A percentile compares a stretch with the other conserved stretches of the same genome.
These are phyloP conservation scores for Agelas oroides DNA, from an alignment of 37 sponge, comb jelly and placozoan species.

Conservation along the genomic window DNA sequence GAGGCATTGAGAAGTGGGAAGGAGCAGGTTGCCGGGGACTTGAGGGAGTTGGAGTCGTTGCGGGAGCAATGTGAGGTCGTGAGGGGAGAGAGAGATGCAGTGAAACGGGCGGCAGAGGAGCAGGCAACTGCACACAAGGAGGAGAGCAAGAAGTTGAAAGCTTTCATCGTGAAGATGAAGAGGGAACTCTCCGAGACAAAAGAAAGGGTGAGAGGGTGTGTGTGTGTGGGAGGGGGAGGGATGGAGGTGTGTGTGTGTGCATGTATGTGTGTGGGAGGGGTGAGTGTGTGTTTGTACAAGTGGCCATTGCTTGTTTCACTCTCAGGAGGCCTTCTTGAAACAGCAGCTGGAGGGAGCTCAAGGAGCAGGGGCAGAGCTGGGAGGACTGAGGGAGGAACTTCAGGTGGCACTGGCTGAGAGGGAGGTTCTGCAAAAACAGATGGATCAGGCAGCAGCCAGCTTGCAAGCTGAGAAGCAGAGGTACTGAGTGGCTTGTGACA, in stretches of 20 bases:
- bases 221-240: not conserved
- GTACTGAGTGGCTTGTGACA: too few species aligned
- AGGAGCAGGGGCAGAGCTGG: not conserved
- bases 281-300: too few species aligned
- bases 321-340: slow-evolving; percentile 33
- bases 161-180: slow-evolving; percentile 67
- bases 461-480: too few species aligned
- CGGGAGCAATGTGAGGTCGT: not conserved
- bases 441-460: not conserved
- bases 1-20: not conserved
- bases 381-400: slow-evolving; percentile 2
- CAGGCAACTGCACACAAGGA: slow-evolving; percentile 32
- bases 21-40: not conserved
- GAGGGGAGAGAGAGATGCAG: not conserved
- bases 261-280: too few species aligned
- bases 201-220: slow-evolving; percentile 21
- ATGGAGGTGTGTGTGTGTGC: not conserved
- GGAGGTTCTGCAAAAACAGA: slow-evolving; percentile 1
- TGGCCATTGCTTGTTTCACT: not conserved
- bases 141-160: slow-evolving; percentile 76
- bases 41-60: not conserved
- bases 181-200: slow-evolving; percentile 74
- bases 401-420: not conserved
- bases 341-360: slow-evolving; percentile 35
- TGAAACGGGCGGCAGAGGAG: not conserved